Evolutionary conservation across 2,113 vertebrate species (phyloP).

Genomic region (Antechinus stuartii): DNA sequence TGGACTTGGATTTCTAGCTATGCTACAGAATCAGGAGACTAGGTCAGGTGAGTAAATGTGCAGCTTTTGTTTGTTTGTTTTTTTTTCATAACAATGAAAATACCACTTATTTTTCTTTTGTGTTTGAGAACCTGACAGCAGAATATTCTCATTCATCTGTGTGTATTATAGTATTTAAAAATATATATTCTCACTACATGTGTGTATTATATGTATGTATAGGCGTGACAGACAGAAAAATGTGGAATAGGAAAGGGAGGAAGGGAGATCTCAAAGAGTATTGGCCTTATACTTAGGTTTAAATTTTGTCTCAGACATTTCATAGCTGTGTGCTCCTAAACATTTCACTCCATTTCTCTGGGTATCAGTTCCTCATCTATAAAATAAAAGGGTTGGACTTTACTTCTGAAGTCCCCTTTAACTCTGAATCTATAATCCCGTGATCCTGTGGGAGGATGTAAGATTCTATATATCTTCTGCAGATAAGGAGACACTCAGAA

Average conservation of each 20-base stretch:
- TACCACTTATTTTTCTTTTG: not conserved
- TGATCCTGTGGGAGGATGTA: not conserved
- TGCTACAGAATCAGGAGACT: not conserved
- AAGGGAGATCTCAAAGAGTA: not conserved
- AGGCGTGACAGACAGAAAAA: not conserved
- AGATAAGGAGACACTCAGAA: not conserved
- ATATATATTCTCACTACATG: not conserved
- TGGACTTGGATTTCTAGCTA: not conserved
- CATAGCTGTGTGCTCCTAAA: not conserved
- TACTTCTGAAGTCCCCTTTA: not conserved
- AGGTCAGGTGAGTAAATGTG: not conserved
- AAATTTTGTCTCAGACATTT: not conserved
- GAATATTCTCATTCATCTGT: not conserved
- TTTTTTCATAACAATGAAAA: not conserved
- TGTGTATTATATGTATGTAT: too few relatives aligned
- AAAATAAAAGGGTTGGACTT: not conserved
- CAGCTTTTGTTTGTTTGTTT: not conserved
- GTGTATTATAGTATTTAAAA: not conserved
- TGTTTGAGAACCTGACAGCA: not conserved
- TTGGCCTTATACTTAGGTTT: not conserved
- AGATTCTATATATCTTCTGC: not conserved
- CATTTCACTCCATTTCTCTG: not conserved
- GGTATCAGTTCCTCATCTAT: not conserved
- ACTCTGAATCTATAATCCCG: not conserved
- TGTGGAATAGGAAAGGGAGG: not conserved